Base-by-base conservation (phyloP, 1,140 invertebrate species). In the Brachionus rotundiformis region DNA sequence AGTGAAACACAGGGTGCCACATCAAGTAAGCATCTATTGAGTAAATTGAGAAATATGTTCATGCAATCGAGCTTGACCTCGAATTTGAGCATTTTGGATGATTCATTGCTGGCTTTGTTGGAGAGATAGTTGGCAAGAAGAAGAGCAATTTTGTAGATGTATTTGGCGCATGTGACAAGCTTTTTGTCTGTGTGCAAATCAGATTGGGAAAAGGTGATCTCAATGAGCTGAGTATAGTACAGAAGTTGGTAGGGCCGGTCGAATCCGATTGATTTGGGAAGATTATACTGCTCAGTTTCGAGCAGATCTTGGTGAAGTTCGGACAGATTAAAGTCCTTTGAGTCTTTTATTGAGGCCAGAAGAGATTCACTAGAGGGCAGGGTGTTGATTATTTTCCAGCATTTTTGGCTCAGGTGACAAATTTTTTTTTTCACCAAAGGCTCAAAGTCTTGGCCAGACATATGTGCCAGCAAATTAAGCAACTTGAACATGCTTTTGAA, bases 401-500 rank as follows among this genome's bases (percentile, higher is more conserved):
- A n/a, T 31, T 68, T 68, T 11, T 68, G 63, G 33, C 63, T 33
- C n/a, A 68, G 19, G 11, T 33, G 27, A n/a, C 29, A 33, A 2
- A 36, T 68, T 36, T 68, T 68, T 68, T 68, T 68, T 68, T 10
- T 68, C 3, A 68, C 29, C 16, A 19, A 16, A 0, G 63, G n/a
- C 6, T 68, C 63, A 4, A 68, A n/a, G 29, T 68, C 29, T 7
- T 36, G n/a, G 33, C 31, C 33, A 3, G 33, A 41, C 63, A 68
- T 33, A 8, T 19, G 29, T 2, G 29, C 7, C 1, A 79, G 76
- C 19, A 54, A 19, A 39, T 79, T 63, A 19, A 79, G 23, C 16
- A 79, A 10, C 31, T 79, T 79, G 36, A 79, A 79, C n/a, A 79
- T 10, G 25, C 10, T 19, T 27, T 63, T 79, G 47, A 79, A 79